phyloP scores from a whole-genome alignment of 2,113 vertebrate genomes.

The Numenius arquata region DNA sequence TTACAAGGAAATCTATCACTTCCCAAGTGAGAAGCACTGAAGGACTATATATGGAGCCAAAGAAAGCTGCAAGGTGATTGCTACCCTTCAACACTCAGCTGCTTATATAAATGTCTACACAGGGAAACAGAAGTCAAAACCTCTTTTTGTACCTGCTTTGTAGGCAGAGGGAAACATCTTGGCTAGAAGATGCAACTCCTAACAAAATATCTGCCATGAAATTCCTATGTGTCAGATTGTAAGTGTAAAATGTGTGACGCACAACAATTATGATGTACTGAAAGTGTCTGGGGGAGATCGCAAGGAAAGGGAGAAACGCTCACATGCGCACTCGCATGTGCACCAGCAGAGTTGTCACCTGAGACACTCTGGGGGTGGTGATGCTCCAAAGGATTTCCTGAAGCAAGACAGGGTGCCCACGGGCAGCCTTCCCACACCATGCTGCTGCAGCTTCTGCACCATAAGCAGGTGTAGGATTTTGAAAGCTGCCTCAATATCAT shows the following conservation, averaged over 20 bases:
- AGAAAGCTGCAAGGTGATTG: not conserved
- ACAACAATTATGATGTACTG: not conserved
- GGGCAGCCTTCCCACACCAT: accelerated
- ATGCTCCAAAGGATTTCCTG: not conserved
- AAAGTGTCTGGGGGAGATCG: not conserved
- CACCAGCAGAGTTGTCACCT: not conserved
- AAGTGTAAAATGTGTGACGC: not conserved
- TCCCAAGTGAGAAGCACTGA: not conserved
- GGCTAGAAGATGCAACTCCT: not conserved
- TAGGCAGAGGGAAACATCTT: not conserved
- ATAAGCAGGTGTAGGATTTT: not conserved
- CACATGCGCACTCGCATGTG: accelerated
- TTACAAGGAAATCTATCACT: not conserved
- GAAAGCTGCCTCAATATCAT: not conserved
- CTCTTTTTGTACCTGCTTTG: accelerated
- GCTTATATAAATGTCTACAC: not conserved
- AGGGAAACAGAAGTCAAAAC: not conserved
- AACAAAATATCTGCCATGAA: not conserved
- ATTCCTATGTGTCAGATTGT: not conserved
- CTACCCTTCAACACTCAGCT: not conserved
- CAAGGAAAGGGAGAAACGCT: not conserved
- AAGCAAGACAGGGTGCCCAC: not conserved
- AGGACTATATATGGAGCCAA: not conserved
- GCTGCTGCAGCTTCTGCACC: not conserved
- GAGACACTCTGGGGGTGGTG: not conserved